Evolutionary conservation across 92 coral and sea anemone species (phyloP).

Genomic region (Scolanthus callimorphus): DNA sequence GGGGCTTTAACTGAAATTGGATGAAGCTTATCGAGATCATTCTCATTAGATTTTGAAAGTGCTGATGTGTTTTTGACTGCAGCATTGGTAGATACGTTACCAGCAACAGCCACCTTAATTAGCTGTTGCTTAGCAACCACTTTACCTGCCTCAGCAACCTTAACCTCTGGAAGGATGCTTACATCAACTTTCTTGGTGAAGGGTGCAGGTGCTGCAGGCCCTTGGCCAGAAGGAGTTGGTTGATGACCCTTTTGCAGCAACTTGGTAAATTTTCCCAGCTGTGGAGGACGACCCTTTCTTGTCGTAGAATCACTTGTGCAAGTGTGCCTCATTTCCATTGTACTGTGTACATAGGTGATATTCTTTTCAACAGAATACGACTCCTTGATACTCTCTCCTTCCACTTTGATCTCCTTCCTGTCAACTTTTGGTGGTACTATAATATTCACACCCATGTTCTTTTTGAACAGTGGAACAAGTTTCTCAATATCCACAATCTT

Average conservation of each 20-base stretch:
- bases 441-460: conserved; percentile 19
- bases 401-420: background rate
- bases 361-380: too few relatives aligned
- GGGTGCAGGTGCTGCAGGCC: too few relatives aligned
- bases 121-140: background rate
- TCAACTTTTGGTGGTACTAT: conserved; percentile 14
- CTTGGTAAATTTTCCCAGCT: conserved; percentile 17
- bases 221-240: background rate
- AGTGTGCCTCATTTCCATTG: too few relatives aligned
- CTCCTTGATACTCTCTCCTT: too few relatives aligned
- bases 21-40: too few relatives aligned
- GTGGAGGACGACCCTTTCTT: conserved; percentile 29
- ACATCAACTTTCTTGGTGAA: conserved; percentile 1
- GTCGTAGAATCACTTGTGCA: too few relatives aligned
- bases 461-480: conserved; percentile 31
- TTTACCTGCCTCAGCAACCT: background rate
- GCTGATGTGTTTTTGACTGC: background rate
- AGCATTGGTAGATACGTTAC: background rate
- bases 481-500: conserved; percentile 29
- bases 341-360: too few relatives aligned
- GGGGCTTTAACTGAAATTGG: too few relatives aligned
- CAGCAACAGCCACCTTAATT: background rate
- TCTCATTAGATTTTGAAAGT: too few relatives aligned
- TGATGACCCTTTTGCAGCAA: too few relatives aligned
- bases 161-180: background rate